Conservation (phyloP, 2,888 invertebrate species). For the Drosophila borealis region DNA sequence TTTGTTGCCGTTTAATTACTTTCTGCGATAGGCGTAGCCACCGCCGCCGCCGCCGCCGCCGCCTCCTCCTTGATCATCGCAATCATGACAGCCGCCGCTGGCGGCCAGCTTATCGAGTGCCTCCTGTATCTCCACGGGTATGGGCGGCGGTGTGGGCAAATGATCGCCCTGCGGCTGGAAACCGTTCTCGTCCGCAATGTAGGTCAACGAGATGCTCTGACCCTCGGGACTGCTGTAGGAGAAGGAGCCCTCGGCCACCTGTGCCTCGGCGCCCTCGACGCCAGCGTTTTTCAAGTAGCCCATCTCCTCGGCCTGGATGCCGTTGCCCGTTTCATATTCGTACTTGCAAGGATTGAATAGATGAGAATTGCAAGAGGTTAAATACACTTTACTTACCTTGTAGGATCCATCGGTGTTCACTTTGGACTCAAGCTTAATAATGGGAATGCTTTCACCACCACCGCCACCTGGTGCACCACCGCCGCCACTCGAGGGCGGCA, state of each 20-base stretch:
- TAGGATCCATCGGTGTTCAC: slow-evolving; percentile 83
- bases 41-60: slow-evolving; percentile 47
- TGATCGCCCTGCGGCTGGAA: slow-evolving; percentile 88
- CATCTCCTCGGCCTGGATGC: slow-evolving; percentile 89
- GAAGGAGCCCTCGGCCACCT: slow-evolving; percentile 89
- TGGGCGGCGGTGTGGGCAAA: slow-evolving; percentile 93
- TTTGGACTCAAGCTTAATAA: slow-evolving; percentile 82
- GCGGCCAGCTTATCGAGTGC: slow-evolving; percentile 82
- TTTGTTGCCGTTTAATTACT: slow-evolving; percentile 26
- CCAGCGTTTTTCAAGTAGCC: slow-evolving; percentile 90
- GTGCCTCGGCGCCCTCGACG: slow-evolving; percentile 87
- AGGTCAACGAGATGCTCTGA: slow-evolving; percentile 87
- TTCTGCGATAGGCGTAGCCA: slow-evolving; percentile 59
- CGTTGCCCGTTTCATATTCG: slow-evolving; percentile 91
- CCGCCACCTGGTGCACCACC: slow-evolving; percentile 38
- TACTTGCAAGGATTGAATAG: slow-evolving; percentile 81
- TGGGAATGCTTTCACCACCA: slow-evolving; percentile 79
- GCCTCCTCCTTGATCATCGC: slow-evolving; percentile 69
- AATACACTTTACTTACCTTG: slow-evolving; percentile 62
- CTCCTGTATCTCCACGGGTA: slow-evolving; percentile 89
- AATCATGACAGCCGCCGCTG: slow-evolving; percentile 81
- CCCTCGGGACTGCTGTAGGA: slow-evolving; percentile 91
- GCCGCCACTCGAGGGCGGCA: slow-evolving; percentile 60
- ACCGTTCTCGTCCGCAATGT: slow-evolving; percentile 91
- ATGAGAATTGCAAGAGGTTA: accelerated